Base-by-base conservation (phyloP, 92 coral and sea anemone genomes). In the Palythoa grandiflora region DNA sequence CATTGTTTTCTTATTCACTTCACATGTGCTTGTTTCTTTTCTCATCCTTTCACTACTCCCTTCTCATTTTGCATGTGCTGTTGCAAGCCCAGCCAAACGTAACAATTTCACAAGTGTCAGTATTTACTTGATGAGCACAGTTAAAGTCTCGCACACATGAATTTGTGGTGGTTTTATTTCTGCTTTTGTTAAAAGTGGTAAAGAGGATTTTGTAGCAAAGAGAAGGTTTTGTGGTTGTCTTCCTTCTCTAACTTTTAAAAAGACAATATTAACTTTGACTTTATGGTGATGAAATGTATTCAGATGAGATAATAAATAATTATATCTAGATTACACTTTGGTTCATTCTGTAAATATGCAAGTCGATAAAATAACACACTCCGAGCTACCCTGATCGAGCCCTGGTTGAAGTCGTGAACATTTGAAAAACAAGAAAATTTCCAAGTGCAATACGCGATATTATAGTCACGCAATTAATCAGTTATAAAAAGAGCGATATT, bases 201-300 rank as follows among this genome's bases (percentile, higher is more conserved):
- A 70, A 63, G 20, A n/a, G 28, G 50, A 13, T 70, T 35, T 38
- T 70, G 75, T 70, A 38, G 14, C 36, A 8, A 70, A 21, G 21
- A 77, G 36, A 53, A 0, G 59, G 38, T 37, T 50, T 77, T 35
- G 40, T 52, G 81, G 38, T 11, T 13, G 63, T 53, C 63, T 51
- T 77, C 63, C 44, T 77, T 75, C 52, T 17, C 75, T 35, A 70
- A 70, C 47, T 35, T 70, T 35, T 20, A 66, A 79, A 19, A 66
- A 50, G 40, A 47, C 37, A 65, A 66, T 19, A 38, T 65, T 48
- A 63, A 65, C 59, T 63, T 15, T 44, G 35, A 81, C 86, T 35
- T 77, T 77, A 79, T 78, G 57, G 83, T 78, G 51, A 81, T 65
- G 38, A 39, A 65, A 65, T 9, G 86, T 81, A 48, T 48, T 53